phyloP scores from a whole-genome alignment of 2,113 vertebrate species.

The Meleagris gallopavo region DNA sequence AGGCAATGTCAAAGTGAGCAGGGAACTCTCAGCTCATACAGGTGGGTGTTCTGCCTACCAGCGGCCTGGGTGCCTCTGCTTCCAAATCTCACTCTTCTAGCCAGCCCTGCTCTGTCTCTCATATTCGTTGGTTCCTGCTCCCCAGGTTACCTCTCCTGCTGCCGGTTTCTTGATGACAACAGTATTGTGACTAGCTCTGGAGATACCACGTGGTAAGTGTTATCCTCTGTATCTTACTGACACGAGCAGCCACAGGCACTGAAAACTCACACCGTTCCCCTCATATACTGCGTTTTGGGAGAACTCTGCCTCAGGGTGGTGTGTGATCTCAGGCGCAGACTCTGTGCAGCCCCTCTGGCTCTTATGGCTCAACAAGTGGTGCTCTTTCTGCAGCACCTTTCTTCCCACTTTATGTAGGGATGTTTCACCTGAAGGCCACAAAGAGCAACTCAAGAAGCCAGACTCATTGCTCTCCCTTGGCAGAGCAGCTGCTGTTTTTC shows the following conservation, averaged over 20 bases:
- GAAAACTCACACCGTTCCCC: background rate
- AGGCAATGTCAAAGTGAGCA: conserved; percentile 94
- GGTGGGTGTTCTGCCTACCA: conserved; percentile 74
- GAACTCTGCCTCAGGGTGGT: background rate
- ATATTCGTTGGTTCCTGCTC: background rate
- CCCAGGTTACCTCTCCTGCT: conserved; percentile 97
- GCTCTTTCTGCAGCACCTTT: background rate
- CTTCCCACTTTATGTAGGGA: background rate
- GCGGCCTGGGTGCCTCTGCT: background rate
- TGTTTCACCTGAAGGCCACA: background rate
- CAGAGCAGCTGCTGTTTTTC: background rate
- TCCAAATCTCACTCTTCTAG: background rate
- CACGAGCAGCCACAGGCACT: background rate
- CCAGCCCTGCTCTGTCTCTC: background rate
- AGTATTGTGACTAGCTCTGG: conserved; percentile 98
- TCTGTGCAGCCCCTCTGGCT: background rate
- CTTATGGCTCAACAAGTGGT: background rate
- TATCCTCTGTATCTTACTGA: background rate
- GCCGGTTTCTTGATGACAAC: conserved; percentile 94
- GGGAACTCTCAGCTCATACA: conserved; percentile 93
- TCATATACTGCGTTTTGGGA: background rate
- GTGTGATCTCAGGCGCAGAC: background rate
- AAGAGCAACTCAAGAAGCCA: background rate
- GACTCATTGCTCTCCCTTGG: background rate
- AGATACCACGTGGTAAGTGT: conserved; percentile 93